Base-by-base conservation (phyloP, 1,140 invertebrate genomes). In the Littorina saxatilis region DNA sequence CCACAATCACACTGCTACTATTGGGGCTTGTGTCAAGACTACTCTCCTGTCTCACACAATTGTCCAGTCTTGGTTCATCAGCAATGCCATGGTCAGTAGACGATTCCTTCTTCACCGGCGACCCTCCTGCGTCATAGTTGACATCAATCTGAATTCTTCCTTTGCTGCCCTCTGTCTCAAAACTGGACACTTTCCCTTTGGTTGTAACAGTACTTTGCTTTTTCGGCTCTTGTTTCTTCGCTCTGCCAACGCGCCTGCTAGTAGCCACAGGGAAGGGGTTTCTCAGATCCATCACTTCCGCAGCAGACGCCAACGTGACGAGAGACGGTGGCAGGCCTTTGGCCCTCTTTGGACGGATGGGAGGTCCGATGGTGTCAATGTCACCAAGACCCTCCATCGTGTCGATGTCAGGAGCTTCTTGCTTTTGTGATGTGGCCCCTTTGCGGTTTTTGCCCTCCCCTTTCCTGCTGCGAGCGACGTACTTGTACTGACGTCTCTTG, bases 401-500 rank as follows among this genome's bases (percentile, higher is more conserved):
- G 27, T n/a, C 37, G 66, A 37, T 68, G 37, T n/a, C 7, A 7
- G 74, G 35, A 17, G 74, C 17, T 9, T 39, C 47, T 2, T 68
- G 40, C 70, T 39, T 61, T 23, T n/a, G 58, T 9, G 58, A 7
- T 9, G 7, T n/a, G 50, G 50, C 27, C 63, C 11, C 32, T 68
- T 68, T 68, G n/a, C 27, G 9, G 13, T 66, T 66, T 23, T 77
- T 77, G 15, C 61, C 37, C 1, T 58, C 50, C 9, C 3, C 20
- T 79, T 79, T 79, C 39, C 47, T 79, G 32, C 40, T 72, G 9
- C 63, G 74, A 17, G 75, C 75, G n/a, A 37, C 27, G 23, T 55
- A 81, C 39, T 81, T 81, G 35, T 72, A 61, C 55, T 43, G 76
- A 4, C 43, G 61, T 43, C 47, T 75, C 4, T 29, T 70, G 15